A percentile compares a stretch with the other conserved stretches of the same genome.
Conservation (phyloP, 1,140 invertebrate genomes). For the Cardiocondyla obscurior region DNA sequence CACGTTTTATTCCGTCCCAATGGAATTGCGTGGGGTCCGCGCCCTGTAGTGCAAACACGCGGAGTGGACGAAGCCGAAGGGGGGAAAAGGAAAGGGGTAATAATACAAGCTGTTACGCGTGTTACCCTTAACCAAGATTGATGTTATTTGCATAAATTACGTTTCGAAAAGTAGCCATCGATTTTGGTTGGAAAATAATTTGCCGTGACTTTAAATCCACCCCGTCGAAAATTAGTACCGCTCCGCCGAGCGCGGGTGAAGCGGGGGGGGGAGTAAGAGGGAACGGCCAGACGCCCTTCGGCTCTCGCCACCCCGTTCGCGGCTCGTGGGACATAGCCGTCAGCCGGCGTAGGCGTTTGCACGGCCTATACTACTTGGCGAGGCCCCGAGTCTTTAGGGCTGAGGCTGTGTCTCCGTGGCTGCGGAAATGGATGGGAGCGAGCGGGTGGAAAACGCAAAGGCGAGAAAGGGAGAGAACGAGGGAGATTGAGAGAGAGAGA, state of each 20-base stretch:
- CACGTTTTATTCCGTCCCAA: neutral
- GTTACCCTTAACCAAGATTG: neutral
- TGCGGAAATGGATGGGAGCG: constrained; percentile 3
- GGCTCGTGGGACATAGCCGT: constrained; percentile 28
- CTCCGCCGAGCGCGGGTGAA: neutral
- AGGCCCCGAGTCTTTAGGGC: constrained; percentile 6
- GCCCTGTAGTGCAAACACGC: constrained; percentile 10
- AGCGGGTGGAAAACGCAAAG: neutral
- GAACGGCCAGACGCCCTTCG: constrained; percentile 1
- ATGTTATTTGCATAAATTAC: constrained; percentile 3
- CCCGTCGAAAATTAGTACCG: neutral
- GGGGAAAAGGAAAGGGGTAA: neutral
- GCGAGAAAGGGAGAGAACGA: neutral
- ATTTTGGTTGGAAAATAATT: constrained; percentile 12
- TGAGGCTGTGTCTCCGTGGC: constrained; percentile 17
- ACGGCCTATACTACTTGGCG: constrained; percentile 28
- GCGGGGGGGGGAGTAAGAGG: neutral
- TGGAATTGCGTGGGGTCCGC: constrained; percentile 33
- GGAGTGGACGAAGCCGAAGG: neutral
- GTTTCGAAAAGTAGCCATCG: neutral
- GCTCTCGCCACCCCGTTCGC: constrained; percentile 24
- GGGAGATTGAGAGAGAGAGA: neutral
- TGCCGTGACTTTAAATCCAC: constrained; percentile 21
- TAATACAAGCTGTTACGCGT: neutral
- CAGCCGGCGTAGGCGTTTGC: constrained; percentile 30